phyloP scores from a whole-genome alignment of 2,888 invertebrate species.

The Watsonalla binaria region DNA sequence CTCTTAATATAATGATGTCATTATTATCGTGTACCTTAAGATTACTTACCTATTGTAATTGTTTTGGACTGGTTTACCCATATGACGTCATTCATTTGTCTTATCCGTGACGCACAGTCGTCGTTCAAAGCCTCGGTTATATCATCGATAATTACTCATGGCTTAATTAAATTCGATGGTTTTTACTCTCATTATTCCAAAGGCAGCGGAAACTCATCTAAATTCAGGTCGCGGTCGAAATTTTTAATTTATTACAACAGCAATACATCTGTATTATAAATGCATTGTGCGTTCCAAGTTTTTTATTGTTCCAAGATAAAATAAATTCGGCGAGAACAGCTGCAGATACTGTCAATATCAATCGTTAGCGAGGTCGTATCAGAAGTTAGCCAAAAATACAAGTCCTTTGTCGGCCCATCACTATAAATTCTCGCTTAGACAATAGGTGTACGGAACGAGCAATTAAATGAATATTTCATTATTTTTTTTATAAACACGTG shows the following conservation, averaged over 20 bases:
- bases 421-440: constrained; percentile 54
- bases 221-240: constrained; percentile 24
- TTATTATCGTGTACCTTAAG: background rate
- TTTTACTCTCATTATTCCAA: constrained; percentile 24
- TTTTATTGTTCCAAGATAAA: constrained; percentile 52
- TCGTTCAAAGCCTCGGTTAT: constrained; percentile 19
- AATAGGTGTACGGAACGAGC: constrained; percentile 43
- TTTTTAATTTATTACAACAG: constrained; percentile 51
- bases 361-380: constrained; percentile 43
- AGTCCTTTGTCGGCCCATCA: constrained; percentile 28
- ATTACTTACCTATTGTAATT: constrained; percentile 7
- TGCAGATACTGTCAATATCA: constrained; percentile 51
- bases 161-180: constrained; percentile 9
- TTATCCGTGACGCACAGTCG: constrained; percentile 1
- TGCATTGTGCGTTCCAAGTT: constrained; percentile 38
- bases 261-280: constrained; percentile 39
- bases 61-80: constrained; percentile 4
- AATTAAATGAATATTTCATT: constrained; percentile 66
- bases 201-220: constrained; percentile 23
- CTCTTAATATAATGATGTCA: too few species aligned
- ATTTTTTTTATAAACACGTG: constrained; percentile 35
- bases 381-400: constrained; percentile 25
- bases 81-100: constrained; percentile 22
- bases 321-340: constrained; percentile 51
- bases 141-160: constrained; percentile 33